Evolutionary conservation across 1,140 invertebrate species (phyloP).

Genomic region (Nebria ingens): DNA sequence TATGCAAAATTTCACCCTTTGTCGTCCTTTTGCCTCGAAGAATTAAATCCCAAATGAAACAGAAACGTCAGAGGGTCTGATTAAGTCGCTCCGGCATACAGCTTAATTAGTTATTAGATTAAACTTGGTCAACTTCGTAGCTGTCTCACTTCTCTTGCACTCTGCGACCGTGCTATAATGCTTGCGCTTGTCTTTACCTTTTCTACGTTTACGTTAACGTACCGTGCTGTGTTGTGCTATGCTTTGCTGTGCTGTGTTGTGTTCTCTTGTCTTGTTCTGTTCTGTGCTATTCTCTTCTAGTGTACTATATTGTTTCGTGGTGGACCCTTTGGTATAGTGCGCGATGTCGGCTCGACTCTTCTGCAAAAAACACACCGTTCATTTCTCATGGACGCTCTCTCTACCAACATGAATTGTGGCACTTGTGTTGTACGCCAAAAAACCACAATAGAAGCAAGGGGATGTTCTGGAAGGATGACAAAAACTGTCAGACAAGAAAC

Average conservation of each 20-base stretch:
- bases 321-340: no score
- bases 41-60: conserved; percentile 1
- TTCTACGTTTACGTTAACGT: not conserved
- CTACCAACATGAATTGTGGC: conserved; percentile 19
- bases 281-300: not conserved
- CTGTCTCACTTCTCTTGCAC: not conserved
- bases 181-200: not conserved
- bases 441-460: conserved; percentile 21
- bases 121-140: conserved; percentile 2
- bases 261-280: not conserved
- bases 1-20: no score
- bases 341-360: not conserved
- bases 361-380: not conserved
- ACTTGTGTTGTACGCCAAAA: conserved; percentile 20
- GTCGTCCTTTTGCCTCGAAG: not conserved
- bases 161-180: no score
- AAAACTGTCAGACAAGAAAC: conserved; percentile 22
- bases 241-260: not conserved
- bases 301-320: not conserved
- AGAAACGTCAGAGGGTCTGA: not conserved
- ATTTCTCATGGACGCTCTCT: conserved; percentile 4
- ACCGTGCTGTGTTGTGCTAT: no score
- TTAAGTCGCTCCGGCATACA: not conserved
- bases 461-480: conserved; percentile 19
- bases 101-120: conserved; percentile 9